Conservation (phyloP, 2,888 invertebrate genomes). For the Phortica okadai region DNA sequence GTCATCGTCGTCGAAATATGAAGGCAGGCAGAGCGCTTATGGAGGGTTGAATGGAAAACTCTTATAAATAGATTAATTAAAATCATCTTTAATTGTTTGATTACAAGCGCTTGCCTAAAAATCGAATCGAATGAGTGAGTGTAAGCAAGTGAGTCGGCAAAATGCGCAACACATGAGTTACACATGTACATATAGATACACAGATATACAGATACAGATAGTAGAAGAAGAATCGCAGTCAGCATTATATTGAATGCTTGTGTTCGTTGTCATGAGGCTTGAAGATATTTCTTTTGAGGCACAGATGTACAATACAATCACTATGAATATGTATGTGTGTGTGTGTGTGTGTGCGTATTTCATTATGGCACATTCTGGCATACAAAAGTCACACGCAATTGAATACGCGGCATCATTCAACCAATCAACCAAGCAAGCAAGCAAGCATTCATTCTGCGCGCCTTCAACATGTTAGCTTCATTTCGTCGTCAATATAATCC, state of each 20-base stretch:
- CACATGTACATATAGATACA: constrained; percentile 53
- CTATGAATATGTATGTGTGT: not conserved
- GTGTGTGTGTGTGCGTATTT: constrained; percentile 1
- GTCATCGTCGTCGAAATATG: constrained; percentile 28
- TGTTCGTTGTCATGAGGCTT: constrained; percentile 39
- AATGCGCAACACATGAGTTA: constrained; percentile 69
- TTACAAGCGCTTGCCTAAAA: constrained; percentile 61
- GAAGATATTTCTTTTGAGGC: constrained; percentile 67
- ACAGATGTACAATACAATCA: constrained; percentile 58
- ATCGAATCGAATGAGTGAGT: constrained; percentile 43
- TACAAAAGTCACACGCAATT: constrained; percentile 67
- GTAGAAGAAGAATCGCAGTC: constrained; percentile 23
- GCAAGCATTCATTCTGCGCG: not conserved
- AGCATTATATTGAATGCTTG: constrained; percentile 41
- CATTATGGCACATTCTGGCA: constrained; percentile 57
- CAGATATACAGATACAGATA: constrained; percentile 11
- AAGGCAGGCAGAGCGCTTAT: constrained; percentile 10
- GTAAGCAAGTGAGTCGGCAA: constrained; percentile 56
- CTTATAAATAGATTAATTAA: constrained; percentile 70
- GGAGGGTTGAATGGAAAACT: constrained; percentile 36
- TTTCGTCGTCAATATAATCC: not conserved
- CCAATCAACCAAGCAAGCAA: not conserved
- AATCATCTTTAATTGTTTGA: constrained; percentile 70
- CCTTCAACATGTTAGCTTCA: not conserved
- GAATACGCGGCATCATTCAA: constrained; percentile 61